Conservation (phyloP, 2,113 vertebrate genomes). For the Willisornis vidua region DNA sequence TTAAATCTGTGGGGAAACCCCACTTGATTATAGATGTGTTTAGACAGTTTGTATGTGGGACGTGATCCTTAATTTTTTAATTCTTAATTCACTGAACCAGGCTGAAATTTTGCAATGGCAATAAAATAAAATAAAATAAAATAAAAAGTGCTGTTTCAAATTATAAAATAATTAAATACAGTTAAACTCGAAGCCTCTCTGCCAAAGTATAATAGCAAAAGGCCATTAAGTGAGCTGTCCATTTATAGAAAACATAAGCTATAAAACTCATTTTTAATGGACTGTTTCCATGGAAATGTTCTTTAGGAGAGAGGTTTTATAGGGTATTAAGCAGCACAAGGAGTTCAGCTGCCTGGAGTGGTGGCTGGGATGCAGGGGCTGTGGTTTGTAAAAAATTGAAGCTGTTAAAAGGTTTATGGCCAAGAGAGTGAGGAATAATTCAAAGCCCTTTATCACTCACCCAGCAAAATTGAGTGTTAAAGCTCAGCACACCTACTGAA, state of each 20-base stretch:
- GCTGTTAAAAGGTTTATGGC: conserved; percentile 11
- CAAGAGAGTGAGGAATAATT: conserved; percentile 7
- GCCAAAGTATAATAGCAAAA: conserved; percentile 37
- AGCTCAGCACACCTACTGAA: neutral
- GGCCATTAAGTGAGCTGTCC: conserved; percentile 51
- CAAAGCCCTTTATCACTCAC: conserved; percentile 25
- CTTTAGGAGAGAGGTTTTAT: conserved; percentile 39
- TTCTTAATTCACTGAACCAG: neutral
- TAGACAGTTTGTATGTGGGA: neutral
- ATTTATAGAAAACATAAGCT: conserved; percentile 63
- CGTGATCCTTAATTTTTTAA: neutral
- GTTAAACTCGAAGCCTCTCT: conserved; percentile 20
- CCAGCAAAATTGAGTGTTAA: neutral
- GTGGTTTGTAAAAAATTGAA: conserved; percentile 60
- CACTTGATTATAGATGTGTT: neutral
- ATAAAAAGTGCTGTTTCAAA: conserved; percentile 10
- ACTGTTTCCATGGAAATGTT: conserved; percentile 71
- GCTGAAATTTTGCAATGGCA: neutral
- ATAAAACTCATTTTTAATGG: conserved; percentile 69
- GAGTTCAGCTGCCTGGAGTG: conserved; percentile 24
- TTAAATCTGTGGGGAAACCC: neutral
- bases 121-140: neutral
- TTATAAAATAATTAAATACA: conserved; percentile 52
- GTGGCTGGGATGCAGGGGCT: neutral
- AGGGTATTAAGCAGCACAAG: conserved; percentile 32